Conservation (phyloP, 2,888 invertebrate genomes). For the Amblyteles armatorius region DNA sequence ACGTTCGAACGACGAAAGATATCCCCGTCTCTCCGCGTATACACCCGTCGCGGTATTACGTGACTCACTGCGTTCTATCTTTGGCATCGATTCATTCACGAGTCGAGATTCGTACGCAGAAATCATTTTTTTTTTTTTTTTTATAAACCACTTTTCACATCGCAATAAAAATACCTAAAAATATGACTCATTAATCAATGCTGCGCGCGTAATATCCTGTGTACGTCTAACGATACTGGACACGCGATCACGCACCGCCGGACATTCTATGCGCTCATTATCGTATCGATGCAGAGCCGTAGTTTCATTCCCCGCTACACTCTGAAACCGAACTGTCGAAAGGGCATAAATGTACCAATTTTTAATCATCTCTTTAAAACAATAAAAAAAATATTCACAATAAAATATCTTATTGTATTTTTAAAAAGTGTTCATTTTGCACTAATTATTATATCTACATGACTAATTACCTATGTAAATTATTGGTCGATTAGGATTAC, state of each 20-base stretch:
- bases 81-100: constrained; percentile 55
- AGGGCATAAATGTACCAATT: neutral
- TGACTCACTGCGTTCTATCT: constrained; percentile 55
- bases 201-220: neutral
- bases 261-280: constrained; percentile 16
- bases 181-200: constrained; percentile 8
- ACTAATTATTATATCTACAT: neutral
- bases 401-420: neutral
- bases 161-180: constrained; percentile 1
- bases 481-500: neutral
- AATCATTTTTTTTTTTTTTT: constrained; percentile 4
- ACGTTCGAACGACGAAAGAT: constrained; percentile 48
- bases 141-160: neutral
- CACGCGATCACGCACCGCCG: constrained; percentile 15
- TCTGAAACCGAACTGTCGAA: neutral
- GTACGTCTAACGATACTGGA: neutral
- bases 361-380: neutral
- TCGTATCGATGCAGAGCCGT: constrained; percentile 2
- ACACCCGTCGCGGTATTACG: constrained; percentile 1
- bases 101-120: constrained; percentile 33
- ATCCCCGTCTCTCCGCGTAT: constrained; percentile 9
- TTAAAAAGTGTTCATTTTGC: neutral
- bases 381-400: neutral
- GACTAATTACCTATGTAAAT: neutral
- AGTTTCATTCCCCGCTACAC: neutral